Evolutionary conservation across 2,113 vertebrate species (phyloP).

Genomic region (Phrynosoma platyrhinos): DNA sequence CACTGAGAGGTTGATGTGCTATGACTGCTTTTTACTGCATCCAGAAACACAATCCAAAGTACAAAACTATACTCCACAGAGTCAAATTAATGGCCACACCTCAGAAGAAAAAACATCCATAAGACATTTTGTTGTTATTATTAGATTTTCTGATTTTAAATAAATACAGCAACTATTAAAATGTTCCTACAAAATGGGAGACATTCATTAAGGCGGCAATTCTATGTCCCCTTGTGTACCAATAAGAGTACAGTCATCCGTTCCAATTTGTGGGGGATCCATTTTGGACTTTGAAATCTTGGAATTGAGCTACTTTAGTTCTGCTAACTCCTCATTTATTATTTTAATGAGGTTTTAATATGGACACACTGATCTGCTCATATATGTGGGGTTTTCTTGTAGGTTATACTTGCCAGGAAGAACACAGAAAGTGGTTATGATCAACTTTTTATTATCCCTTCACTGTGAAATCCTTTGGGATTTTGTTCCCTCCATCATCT

Average conservation of each 20-base stretch:
- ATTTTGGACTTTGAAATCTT: not conserved
- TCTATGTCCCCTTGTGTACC: not conserved
- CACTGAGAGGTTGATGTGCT: not conserved
- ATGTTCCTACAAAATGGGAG: not conserved
- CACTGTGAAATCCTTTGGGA: constrained; percentile 3
- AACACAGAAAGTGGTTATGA: not conserved
- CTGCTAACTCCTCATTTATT: not conserved
- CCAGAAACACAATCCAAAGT: not conserved
- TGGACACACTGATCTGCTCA: not conserved
- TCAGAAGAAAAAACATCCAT: no score
- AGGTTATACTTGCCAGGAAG: not conserved
- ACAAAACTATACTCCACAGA: not conserved
- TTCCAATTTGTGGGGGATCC: no score
- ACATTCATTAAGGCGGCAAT: not conserved
- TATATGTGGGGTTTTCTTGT: not conserved
- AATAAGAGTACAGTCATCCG: not conserved
- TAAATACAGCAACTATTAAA: not conserved
- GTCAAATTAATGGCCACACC: not conserved
- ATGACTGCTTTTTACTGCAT: not conserved
- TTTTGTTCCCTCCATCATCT: not conserved
- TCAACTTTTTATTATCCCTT: not conserved
- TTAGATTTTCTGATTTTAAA: not conserved
- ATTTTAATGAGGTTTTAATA: not conserved
- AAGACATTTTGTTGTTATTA: not conserved
- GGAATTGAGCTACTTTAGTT: not conserved